Percentiles rank a stretch among this genome's conserved stretches.
Conservation (phyloP, 1,140 invertebrate genomes). For the Zaprionus gabonicus region DNA sequence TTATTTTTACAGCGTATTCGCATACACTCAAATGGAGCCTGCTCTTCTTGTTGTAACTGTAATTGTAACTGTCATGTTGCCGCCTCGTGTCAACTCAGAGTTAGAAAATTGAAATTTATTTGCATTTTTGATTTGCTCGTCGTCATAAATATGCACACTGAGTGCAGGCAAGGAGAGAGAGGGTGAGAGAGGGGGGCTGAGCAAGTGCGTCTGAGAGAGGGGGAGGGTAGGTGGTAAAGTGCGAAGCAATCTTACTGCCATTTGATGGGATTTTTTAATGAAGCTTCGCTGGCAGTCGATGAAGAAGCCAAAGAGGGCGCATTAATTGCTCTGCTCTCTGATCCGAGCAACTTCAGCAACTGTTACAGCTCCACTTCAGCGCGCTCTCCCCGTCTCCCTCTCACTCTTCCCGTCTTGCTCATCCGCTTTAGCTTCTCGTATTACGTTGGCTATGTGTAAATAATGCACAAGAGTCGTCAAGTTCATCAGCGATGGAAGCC, state of each 20-base stretch:
- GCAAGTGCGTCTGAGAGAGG: not conserved
- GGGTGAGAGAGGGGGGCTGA: constrained; percentile 22
- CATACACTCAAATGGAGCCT: not conserved
- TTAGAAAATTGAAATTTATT: constrained; percentile 81
- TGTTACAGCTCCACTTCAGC: not conserved
- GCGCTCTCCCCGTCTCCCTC: no score
- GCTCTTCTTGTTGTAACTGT: constrained; percentile 52
- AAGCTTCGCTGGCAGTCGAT: not conserved
- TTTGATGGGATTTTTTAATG: constrained; percentile 5
- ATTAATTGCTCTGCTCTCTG: constrained; percentile 58
- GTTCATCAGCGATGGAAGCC: constrained; percentile 71
- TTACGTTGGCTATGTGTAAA: constrained; percentile 38
- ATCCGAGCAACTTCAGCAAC: not conserved
- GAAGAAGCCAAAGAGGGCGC: constrained; percentile 59
- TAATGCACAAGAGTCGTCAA: constrained; percentile 56
- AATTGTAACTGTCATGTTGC: constrained; percentile 81
- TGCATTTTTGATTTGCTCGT: constrained; percentile 79
- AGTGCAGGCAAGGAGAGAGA: not conserved
- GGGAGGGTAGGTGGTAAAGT: constrained; percentile 30
- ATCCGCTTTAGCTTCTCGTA: constrained; percentile 20
- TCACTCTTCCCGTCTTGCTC: not conserved
- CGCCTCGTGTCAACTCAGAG: constrained; percentile 60
- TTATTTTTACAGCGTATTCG: not conserved
- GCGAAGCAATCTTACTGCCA: constrained; percentile 62
- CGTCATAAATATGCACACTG: constrained; percentile 75